Conservation (phyloP, 2,797 vertebrate species). For the Picus viridis region DNA sequence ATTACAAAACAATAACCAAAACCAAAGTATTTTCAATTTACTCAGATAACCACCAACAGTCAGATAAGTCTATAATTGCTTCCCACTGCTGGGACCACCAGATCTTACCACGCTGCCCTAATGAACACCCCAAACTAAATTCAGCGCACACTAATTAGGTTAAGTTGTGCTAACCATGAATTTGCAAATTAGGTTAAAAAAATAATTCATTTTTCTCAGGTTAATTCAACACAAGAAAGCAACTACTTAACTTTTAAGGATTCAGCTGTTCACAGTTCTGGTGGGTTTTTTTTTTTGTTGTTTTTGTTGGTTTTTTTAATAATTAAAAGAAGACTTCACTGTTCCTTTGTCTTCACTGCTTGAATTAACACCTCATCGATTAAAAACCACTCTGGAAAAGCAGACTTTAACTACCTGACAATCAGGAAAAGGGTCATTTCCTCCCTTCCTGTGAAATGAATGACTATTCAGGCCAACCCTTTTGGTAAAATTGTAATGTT, state of each 20-base stretch:
- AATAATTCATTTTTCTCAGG: neutral
- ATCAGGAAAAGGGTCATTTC: constrained; percentile 65
- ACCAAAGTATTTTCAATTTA: neutral
- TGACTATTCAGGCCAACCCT: constrained; percentile 40
- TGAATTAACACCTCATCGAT: neutral
- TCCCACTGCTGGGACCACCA: neutral
- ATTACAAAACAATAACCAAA: neutral
- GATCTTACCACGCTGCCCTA: constrained; percentile 24
- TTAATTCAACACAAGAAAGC: constrained; percentile 13
- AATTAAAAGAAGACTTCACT: neutral
- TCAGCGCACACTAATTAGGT: neutral
- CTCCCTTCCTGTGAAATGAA: constrained; percentile 65
- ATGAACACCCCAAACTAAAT: neutral
- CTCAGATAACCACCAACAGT: neutral
- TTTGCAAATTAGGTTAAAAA: neutral
- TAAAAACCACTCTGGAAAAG: constrained; percentile 42
- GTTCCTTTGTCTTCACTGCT: constrained; percentile 2
- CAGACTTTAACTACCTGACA: constrained; percentile 2
- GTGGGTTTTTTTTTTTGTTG: no score
- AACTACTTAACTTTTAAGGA: constrained; percentile 15
- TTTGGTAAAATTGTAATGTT: constrained; percentile 51
- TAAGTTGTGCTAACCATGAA: neutral
- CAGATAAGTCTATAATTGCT: neutral
- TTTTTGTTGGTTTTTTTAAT: no score
- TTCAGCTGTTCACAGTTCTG: neutral